These are phyloP conservation scores for Silvanus unidentatus DNA, from an alignment of 2,888 invertebrate species.

Conservation along the genomic window DNA sequence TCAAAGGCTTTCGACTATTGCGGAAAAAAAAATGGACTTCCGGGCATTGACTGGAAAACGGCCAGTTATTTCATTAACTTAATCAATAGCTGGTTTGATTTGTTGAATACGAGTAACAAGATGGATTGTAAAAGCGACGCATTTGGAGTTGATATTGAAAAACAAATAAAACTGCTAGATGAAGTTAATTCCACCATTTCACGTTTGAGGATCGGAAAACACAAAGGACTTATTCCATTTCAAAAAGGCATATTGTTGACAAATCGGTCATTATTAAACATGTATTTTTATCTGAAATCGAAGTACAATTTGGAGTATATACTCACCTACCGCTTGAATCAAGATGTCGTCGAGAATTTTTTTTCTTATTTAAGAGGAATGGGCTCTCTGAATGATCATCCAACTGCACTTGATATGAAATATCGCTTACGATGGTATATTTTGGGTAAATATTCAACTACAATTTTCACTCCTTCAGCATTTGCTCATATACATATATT, in stretches of 20 bases:
- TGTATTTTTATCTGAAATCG: conserved; percentile 16
- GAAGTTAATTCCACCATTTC: neutral
- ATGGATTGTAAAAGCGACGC: neutral
- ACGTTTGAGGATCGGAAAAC: conserved; percentile 7
- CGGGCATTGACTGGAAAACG: neutral
- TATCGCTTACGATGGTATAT: conserved; percentile 25
- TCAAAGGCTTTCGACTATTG: neutral
- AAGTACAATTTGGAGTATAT: conserved; percentile 17
- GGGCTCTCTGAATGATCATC: conserved; percentile 25
- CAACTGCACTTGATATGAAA: conserved; percentile 20
- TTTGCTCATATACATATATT: too few relatives aligned
- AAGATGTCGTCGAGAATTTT: conserved; percentile 20
- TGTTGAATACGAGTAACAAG: neutral
- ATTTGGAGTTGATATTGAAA: neutral
- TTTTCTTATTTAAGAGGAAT: conserved; percentile 24
- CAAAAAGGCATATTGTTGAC: conserved; percentile 17
- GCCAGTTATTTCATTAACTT: neutral
- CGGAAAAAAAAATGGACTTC: neutral
- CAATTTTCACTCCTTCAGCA: too few relatives aligned
- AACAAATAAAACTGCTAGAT: neutral
- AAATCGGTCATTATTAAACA: conserved; percentile 13
- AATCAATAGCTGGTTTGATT: neutral
- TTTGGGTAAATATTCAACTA: too few relatives aligned
- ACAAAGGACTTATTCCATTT: conserved; percentile 16
- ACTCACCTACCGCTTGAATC: conserved; percentile 15